A percentile compares a stretch with the other conserved stretches of the same genome.
Conservation (phyloP, 35 echinoderm and acorn worm genomes). For the Apostichopus japonicus region DNA sequence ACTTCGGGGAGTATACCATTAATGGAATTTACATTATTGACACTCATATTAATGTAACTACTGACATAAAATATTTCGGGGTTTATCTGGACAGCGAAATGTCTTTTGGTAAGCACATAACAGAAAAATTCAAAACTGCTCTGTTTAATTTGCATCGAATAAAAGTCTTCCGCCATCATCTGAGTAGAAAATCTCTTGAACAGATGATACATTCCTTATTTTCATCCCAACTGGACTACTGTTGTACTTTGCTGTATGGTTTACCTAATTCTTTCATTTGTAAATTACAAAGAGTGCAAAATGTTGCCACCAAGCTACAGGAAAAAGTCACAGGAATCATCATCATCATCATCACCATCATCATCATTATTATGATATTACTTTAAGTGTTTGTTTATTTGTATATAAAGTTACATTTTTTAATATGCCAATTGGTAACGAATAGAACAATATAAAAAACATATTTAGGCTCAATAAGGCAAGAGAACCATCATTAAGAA, state of each 20-base stretch:
- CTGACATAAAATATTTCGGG: too few species aligned
- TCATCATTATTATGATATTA: too few species aligned
- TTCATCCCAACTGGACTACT: constrained; percentile 13
- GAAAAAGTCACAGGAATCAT: too few species aligned
- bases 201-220: constrained; percentile 18
- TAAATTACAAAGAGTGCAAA: constrained; percentile 23
- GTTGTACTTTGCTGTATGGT: not conserved
- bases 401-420: too few species aligned
- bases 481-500: too few species aligned
- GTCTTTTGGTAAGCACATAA: constrained; percentile 9
- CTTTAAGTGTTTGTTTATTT: too few species aligned
- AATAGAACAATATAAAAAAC: too few species aligned
- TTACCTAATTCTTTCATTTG: not conserved
- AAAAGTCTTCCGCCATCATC: not conserved
- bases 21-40: constrained; percentile 2
- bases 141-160: constrained; percentile 28
- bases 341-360: too few species aligned
- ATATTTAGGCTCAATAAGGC: too few species aligned
- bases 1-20: not conserved
- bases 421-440: too few species aligned
- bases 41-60: not conserved
- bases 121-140: constrained; percentile 15
- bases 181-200: not conserved
- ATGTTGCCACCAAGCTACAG: not conserved
- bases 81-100: not conserved